Base-by-base conservation (phyloP, 1,140 invertebrate species). In the Rhagoletis pomonella region DNA sequence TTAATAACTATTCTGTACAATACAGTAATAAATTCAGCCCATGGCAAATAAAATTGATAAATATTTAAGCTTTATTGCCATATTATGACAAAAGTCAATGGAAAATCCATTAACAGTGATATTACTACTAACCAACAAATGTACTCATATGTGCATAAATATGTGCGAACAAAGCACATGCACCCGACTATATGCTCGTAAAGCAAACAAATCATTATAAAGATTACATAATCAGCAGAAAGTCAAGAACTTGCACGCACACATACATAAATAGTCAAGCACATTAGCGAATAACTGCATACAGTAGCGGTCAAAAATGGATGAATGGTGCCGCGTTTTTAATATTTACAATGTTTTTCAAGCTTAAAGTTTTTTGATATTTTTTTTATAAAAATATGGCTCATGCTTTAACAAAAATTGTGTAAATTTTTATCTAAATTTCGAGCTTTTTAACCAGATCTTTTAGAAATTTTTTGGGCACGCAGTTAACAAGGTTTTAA, bases 221-320 rank as follows among this genome's bases (percentile, higher is more conserved):
- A 73, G 42, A 73, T 73, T 73, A 73, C 42, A 73, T 73, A 73
- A 73, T 73, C 67, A 73, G 67, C 67, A 73, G 67, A 73, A 73
- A 73, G 67, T 73, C 67, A 73, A 73, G 39, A 73, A 73, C 67
- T 44, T 73, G 67, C 67, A 73, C 42, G 42, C 67, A 42, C 17
- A 4, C 42, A 17, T 55, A 55, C 50, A 10, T 55, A 4, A 39
- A 17, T 29, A 29, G 29, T 29, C 39, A 73, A 73, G 42, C 42
- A 73, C 67, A 73, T 73, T 73, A 73, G 67, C 14, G 67, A 3
- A 17, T 44, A 47, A 12, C 4, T 62, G 12, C 10, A 55, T 55
- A 55, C 50, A 55, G 29, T 29, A 29, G 29, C 29, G 29, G 29
- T 29, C 29, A 29, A 29, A 29, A 29, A 29, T 29, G 29, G 29